These are phyloP conservation scores for Chloromyia formosa DNA, from an alignment of 2,888 invertebrate genomes.

Conservation along the genomic window DNA sequence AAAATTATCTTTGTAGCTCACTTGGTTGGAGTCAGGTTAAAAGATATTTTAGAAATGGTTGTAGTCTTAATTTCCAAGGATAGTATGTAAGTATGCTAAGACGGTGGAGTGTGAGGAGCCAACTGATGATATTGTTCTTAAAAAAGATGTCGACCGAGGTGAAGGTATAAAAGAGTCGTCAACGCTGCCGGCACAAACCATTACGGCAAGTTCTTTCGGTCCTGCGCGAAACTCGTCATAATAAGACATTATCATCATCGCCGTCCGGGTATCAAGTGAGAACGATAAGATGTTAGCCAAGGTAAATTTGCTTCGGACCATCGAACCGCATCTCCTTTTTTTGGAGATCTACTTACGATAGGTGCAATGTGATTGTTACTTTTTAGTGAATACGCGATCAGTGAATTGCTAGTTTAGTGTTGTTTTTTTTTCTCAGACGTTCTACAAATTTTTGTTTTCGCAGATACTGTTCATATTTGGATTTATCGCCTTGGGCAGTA, in stretches of 20 bases:
- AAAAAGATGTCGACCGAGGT: constrained; percentile 21
- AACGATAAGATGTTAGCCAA: constrained; percentile 24
- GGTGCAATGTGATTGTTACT: not conserved
- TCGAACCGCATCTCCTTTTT: constrained; percentile 28
- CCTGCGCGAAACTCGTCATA: constrained; percentile 18
- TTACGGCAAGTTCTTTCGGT: constrained; percentile 35
- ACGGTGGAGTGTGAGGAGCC: too few relatives aligned
- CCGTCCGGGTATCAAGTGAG: not conserved
- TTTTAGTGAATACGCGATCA: not conserved
- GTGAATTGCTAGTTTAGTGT: not conserved
- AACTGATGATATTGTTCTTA: constrained; percentile 24
- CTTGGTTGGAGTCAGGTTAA: not conserved
- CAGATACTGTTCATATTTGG: constrained; percentile 20
- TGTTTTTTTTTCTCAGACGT: not conserved
- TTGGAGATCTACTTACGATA: not conserved
- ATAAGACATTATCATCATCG: not conserved
- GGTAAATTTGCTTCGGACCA: constrained; percentile 18
- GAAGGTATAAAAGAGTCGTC: constrained; percentile 40
- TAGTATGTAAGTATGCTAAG: not conserved
- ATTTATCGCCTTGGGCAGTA: not conserved
- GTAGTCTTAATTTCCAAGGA: constrained; percentile 9
- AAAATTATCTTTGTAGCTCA: constrained; percentile 13
- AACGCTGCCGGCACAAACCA: constrained; percentile 6
- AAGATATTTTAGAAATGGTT: not conserved
- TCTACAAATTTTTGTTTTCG: not conserved